Evolutionary conservation across 2,888 invertebrate species (phyloP), one percentile per base, ranked within the genome.

Genomic region (Unio delphinus): DNA sequence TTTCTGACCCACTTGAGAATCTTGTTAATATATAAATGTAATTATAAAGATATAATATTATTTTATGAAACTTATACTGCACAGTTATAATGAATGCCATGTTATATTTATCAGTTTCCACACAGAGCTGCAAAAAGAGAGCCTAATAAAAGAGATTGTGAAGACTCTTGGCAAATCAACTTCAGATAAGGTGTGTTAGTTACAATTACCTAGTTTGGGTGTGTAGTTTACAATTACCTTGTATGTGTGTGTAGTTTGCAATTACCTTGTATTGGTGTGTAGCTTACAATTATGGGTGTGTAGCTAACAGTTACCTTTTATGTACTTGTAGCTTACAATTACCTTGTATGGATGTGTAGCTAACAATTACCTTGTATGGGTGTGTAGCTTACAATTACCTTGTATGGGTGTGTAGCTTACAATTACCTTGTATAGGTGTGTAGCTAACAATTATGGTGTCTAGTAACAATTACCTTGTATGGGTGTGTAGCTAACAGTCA

Each of bases 91-190:
- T 45, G 15, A 45, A 45, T 59, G 8, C 11, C 59, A 18, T 18
- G 28, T 8, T 64, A 34, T 58, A 17, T 55, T 63, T 67, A 30
- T 17, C 61, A 79, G 80, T 55, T 65, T 70, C 17, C 76, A 77
- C 68, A 67, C 64, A 55, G 74, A 79, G 55, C 26, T 81, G 45
- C 75, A 76, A 72, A 74, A 72, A 65, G 77, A 78, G 56, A 72
- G 73, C 17, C 62, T 80, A 56, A 71, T 81, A 60, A 69, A 76
- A 64, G 70, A 69, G 17, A 66, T 80, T n/a, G 69, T 80, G 57
- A 66, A 70, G 54, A 73, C 72, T 61, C 71, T 81, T 45, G 65
- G 64, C n/a, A 69, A 64, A 55, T 64, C 77, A 20, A 45, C 61
- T 17, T 80, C 78, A 72, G 63, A 71, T 61, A 77, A 78, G 79